Percentiles rank a stretch among this genome's conserved stretches.
Evolutionary conservation across 2,888 invertebrate species (phyloP).

Genomic region (Lampropteryx suffumata): DNA sequence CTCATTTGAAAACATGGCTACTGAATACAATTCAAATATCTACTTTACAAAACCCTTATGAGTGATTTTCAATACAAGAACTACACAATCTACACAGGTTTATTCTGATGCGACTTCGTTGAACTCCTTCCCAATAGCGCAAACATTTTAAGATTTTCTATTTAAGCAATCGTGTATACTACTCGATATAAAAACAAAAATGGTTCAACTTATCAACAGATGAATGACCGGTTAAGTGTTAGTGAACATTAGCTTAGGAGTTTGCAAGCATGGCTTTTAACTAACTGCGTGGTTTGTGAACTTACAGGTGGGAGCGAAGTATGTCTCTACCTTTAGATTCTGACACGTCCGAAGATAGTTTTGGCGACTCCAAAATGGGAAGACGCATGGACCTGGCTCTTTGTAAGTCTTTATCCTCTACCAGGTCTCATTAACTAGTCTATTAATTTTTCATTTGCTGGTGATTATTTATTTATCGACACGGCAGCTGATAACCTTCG

Average conservation of each 20-base stretch:
- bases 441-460: slow-evolving; percentile 77
- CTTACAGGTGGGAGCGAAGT: slow-evolving; percentile 86
- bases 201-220: not conserved
- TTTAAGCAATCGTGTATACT: too few relatives aligned
- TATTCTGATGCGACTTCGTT: too few relatives aligned
- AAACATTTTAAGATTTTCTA: too few relatives aligned
- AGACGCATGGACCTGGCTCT: slow-evolving; percentile 93
- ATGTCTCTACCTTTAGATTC: slow-evolving; percentile 86
- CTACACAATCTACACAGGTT: too few relatives aligned
- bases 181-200: too few relatives aligned
- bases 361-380: slow-evolving; percentile 73
- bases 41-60: too few relatives aligned
- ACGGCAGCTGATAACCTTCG: slow-evolving; percentile 68
- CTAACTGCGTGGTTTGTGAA: slow-evolving; percentile 17
- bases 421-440: slow-evolving; percentile 51
- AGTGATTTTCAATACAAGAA: too few relatives aligned
- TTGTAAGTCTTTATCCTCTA: slow-evolving; percentile 85
- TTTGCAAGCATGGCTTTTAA: slow-evolving; percentile 16
- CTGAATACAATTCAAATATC: too few relatives aligned
- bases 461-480: slow-evolving; percentile 77
- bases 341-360: slow-evolving; percentile 73
- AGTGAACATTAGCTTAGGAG: not conserved
- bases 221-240: not conserved
- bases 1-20: too few relatives aligned
- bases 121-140: too few relatives aligned